Conservation (phyloP, 2,113 vertebrate genomes). For the Gorilla gorilla region DNA sequence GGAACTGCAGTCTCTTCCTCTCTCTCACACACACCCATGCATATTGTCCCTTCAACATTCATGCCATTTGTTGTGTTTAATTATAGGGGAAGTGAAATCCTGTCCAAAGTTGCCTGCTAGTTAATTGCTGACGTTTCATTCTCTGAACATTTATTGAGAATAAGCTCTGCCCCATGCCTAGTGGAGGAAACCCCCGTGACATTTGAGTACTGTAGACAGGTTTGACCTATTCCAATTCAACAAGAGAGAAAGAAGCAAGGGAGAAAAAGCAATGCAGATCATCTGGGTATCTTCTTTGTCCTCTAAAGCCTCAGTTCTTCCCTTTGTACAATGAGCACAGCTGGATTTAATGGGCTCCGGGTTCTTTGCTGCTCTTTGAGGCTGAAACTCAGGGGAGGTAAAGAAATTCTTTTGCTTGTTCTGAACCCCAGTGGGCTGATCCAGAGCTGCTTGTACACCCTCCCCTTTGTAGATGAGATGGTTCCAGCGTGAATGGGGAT, state of each 20-base stretch:
- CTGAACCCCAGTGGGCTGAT: background rate
- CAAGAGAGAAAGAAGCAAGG: background rate
- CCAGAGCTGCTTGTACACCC: background rate
- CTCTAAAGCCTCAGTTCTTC: background rate
- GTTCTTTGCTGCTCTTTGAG: background rate
- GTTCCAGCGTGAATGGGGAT: background rate
- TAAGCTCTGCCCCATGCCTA: background rate
- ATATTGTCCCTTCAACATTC: background rate
- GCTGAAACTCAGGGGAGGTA: background rate
- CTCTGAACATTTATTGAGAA: background rate
- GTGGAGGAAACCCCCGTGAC: no score
- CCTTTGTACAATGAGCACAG: background rate
- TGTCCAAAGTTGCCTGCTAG: background rate
- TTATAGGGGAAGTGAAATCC: background rate
- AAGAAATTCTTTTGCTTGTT: background rate
- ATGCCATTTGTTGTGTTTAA: background rate
- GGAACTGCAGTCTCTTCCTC: background rate
- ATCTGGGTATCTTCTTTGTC: background rate
- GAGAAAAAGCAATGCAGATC: background rate
- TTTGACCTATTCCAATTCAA: background rate
- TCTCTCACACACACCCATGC: background rate
- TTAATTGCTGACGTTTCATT: background rate
- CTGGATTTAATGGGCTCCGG: background rate
- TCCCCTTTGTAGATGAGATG: background rate
- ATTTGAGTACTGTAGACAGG: rapidly evolving